These are phyloP conservation scores for Melinopterus prodromus DNA, from an alignment of 2,888 invertebrate genomes.

Conservation along the genomic window DNA sequence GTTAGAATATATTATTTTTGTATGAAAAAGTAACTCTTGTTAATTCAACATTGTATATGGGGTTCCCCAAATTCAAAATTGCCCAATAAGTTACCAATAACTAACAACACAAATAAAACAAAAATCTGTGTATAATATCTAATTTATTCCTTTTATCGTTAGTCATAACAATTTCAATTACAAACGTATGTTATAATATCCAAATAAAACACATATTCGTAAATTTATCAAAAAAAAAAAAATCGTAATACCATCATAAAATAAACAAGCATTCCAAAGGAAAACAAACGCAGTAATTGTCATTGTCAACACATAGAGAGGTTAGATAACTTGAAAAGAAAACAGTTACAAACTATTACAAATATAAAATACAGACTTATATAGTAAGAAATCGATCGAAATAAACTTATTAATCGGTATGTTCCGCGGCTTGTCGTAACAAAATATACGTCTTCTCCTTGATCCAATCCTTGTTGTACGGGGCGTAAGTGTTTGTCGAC, in stretches of 20 bases:
- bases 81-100: no score
- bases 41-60: no score
- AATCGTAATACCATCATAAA: not conserved
- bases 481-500: slow-evolving; percentile 94
- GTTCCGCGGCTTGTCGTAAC: slow-evolving; percentile 88
- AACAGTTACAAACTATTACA: not conserved
- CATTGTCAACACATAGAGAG: not conserved
- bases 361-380: not conserved
- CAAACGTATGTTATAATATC: not conserved
- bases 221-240: not conserved
- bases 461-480: slow-evolving; percentile 99
- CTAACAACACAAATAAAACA: no score
- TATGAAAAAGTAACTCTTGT: no score
- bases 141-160: not conserved
- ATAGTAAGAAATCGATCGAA: not conserved
- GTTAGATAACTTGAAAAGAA: not conserved
- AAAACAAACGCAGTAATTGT: not conserved
- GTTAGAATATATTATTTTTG: no score
- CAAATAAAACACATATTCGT: not conserved
- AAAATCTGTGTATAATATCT: no score
- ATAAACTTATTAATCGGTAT: slow-evolving; percentile 49
- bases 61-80: no score
- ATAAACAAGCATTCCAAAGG: not conserved
- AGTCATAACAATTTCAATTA: not conserved
- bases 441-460: slow-evolving; percentile 98